Base-by-base conservation (phyloP, 2,797 vertebrate genomes). In the Botia almorhae region DNA sequence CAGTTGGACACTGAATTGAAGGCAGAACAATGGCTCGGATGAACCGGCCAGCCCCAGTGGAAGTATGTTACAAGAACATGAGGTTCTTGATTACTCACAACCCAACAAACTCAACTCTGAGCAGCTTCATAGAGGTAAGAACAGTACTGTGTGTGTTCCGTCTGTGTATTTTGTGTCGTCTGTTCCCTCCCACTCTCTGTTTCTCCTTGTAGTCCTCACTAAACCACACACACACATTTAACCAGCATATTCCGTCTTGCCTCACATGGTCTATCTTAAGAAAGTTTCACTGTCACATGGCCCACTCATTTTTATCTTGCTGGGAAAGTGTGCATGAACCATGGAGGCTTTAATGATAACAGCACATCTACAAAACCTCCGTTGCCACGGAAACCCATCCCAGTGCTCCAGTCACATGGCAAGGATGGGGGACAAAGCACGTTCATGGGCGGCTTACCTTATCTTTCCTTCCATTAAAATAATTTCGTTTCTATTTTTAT, bases 11-110 rank as follows among this genome's bases (percentile, higher is more conserved):
- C 39, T 69, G 19, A 17, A 7, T 67, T n/a, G 5, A 51, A 73
- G 78, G 69, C 67, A 16, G 65, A 73, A 93, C 88, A 87, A 96
- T 96, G 95, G 95, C 95, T 87, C 93, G 95, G 91, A 96, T 96
- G 95, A 96, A 96, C 92, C 94, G 95, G 88, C 95, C 95, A 84
- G 95, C 95, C 89, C 95, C 95, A 83, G 95, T 96, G 91, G 95
- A 96, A 93, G 94, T 96, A 90, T 94, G 94, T 83, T 96, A 96
- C 91, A 96, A 96, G 93, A 96, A 96, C 91, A 96, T 96, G 95
- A 94, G 95, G 91, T 96, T 96, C 86, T 94, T 96, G 83, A 96
- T 96, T 85, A 96, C 95, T 78, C 96, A 96, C 89, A 96, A 96
- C 85, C 95, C 96, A 82, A 96, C 95, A 90, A 96, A 96, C 89